Conservation (phyloP, 2,797 vertebrate genomes). For the Helarctos malayanus region DNA sequence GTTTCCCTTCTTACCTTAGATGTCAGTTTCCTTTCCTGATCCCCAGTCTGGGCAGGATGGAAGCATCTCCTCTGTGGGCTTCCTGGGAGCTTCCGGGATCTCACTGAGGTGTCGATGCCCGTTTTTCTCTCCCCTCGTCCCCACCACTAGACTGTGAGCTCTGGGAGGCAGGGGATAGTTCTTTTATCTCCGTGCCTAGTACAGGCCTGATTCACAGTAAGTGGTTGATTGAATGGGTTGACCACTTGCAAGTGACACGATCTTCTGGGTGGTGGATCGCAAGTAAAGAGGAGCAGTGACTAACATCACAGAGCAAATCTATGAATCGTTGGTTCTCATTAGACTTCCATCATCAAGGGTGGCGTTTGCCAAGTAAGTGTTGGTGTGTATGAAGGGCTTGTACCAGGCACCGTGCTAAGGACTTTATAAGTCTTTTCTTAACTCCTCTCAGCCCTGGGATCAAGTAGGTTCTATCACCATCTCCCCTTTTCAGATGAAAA, state of each 20-base stretch:
- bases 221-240: not conserved
- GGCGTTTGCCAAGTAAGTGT: not conserved
- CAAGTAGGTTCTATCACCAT: not conserved
- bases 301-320: not conserved
- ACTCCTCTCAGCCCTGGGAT: not conserved
- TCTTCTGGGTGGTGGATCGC: not conserved
- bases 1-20: not conserved
- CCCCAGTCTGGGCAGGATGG: not conserved
- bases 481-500: not conserved
- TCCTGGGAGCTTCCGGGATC: not conserved
- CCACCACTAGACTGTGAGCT: not conserved
- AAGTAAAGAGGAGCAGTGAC: not conserved
- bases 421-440: not conserved
- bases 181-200: not conserved
- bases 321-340: not conserved
- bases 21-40: not conserved
- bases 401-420: not conserved
- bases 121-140: not conserved
- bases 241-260: not conserved
- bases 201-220: not conserved
- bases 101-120: not conserved
- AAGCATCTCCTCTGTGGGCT: not conserved
- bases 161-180: not conserved
- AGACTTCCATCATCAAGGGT: not conserved
- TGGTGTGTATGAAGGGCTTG: not conserved